Evolutionary conservation across 1,140 invertebrate species (phyloP).

Genomic region (Drosophila takahashii): DNA sequence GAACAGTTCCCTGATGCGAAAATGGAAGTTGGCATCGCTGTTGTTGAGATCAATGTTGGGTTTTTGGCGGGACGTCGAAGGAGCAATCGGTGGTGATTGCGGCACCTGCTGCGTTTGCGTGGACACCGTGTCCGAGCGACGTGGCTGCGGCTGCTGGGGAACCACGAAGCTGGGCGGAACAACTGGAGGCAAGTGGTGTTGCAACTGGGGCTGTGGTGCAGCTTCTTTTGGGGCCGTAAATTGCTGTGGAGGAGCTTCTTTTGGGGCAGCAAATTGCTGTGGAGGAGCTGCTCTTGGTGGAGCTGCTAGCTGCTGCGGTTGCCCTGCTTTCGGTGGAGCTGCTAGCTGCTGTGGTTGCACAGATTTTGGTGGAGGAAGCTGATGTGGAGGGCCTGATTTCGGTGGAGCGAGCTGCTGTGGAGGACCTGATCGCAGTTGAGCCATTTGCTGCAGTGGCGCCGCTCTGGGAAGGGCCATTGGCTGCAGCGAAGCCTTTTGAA

Average conservation of each 20-base stretch:
- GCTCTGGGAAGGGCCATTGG: background rate
- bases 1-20: slow-evolving; percentile 49
- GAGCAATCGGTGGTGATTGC: background rate
- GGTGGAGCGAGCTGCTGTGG: slow-evolving; percentile 1
- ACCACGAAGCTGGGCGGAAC: slow-evolving; percentile 11
- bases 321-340: background rate
- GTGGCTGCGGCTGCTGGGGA: slow-evolving; percentile 33
- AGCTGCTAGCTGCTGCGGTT: background rate
- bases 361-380: background rate
- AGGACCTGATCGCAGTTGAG: background rate
- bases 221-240: background rate
- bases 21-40: slow-evolving; percentile 58
- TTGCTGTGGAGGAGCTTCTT: background rate
- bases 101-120: slow-evolving; percentile 39
- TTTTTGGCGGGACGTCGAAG: slow-evolving; percentile 12
- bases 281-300: background rate
- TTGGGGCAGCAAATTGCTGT: background rate
- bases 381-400: background rate
- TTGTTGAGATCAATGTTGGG: slow-evolving; percentile 58
- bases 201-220: slow-evolving; percentile 1
- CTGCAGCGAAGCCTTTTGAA: background rate
- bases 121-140: slow-evolving; percentile 37
- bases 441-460: background rate
- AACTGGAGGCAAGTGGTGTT: background rate
- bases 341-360: background rate